Conservation (phyloP, 2,113 vertebrate genomes). For the Sialia sialis region DNA sequence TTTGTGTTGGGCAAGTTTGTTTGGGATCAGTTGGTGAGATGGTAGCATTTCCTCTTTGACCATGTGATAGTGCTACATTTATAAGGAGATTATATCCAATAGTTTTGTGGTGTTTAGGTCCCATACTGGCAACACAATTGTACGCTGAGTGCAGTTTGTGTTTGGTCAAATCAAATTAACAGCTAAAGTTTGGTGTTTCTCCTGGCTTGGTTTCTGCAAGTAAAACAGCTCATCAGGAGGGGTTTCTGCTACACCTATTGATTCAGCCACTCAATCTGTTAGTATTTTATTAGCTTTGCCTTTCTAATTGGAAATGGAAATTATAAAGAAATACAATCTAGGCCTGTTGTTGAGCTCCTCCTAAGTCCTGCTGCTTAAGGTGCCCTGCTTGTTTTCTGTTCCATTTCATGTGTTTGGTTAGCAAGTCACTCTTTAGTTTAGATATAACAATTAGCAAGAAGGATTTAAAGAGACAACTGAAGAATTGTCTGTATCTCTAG, state of each 20-base stretch:
- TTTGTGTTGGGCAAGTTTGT: neutral
- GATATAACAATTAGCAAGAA: neutral
- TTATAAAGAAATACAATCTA: neutral
- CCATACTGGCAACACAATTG: accelerated
- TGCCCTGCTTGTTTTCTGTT: neutral
- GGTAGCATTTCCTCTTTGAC: neutral
- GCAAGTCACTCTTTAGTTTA: neutral
- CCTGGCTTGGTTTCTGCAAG: neutral
- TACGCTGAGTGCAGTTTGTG: neutral
- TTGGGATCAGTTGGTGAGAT: neutral
- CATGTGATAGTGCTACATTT: neutral
- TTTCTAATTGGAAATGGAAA: neutral
- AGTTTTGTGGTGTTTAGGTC: neutral
- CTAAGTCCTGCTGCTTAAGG: neutral
- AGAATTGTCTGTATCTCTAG: neutral
- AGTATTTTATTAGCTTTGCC: neutral
- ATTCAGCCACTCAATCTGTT: neutral
- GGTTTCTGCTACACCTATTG: neutral
- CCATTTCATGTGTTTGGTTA: neutral
- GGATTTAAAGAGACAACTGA: neutral
- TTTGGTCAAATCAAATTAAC: neutral
- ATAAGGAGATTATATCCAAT: neutral
- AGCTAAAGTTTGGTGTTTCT: neutral
- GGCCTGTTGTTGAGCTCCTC: neutral
- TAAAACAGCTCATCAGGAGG: neutral